Percentiles rank a stretch among this genome's conserved stretches.
Conservation (phyloP, 2,113 vertebrate genomes). For the Xenopus borealis region DNA sequence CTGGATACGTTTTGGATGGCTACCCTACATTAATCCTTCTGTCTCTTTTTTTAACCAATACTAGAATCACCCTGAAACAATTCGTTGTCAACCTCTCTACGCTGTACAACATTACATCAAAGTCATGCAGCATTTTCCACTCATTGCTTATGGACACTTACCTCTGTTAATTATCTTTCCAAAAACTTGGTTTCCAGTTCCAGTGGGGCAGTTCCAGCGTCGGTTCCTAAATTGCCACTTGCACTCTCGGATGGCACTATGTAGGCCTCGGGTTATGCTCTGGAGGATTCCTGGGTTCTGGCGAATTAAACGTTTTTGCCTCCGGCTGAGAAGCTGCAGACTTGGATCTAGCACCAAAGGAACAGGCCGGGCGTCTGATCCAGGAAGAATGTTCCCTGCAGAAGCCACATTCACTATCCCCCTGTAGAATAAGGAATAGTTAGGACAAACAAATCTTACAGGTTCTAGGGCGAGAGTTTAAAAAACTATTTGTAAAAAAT, state of each 20-base stretch:
- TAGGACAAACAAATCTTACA: too few relatives aligned
- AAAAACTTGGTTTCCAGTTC: slow-evolving; percentile 86
- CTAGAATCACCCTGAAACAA: too few relatives aligned
- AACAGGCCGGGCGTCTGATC: slow-evolving; percentile 81
- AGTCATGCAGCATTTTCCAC: too few relatives aligned
- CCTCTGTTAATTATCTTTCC: slow-evolving; percentile 97
- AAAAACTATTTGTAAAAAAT: too few relatives aligned
- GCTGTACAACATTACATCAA: too few relatives aligned
- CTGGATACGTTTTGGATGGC: too few relatives aligned
- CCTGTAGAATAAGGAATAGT: slow-evolving; percentile 59
- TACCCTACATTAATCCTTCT: too few relatives aligned
- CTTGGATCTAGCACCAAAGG: slow-evolving; percentile 93
- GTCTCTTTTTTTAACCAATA: too few relatives aligned
- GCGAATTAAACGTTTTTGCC: slow-evolving; percentile 90
- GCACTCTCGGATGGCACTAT: slow-evolving; percentile 93
- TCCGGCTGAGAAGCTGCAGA: slow-evolving; percentile 88
- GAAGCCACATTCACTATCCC: slow-evolving; percentile 96
- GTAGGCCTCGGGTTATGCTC: slow-evolving; percentile 87
- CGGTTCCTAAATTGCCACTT: slow-evolving; percentile 99
- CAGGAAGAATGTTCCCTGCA: slow-evolving; percentile 89
- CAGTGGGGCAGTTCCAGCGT: slow-evolving; percentile 95
- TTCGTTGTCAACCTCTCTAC: too few relatives aligned
- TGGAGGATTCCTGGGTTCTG: slow-evolving; percentile 97
- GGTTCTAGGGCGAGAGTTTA: too few relatives aligned
- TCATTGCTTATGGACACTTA: slow-evolving; percentile 57